A percentile compares a stretch with the other conserved stretches of the same genome.
Evolutionary conservation across 2,113 vertebrate species (phyloP).

Genomic region (Lontra canadensis): DNA sequence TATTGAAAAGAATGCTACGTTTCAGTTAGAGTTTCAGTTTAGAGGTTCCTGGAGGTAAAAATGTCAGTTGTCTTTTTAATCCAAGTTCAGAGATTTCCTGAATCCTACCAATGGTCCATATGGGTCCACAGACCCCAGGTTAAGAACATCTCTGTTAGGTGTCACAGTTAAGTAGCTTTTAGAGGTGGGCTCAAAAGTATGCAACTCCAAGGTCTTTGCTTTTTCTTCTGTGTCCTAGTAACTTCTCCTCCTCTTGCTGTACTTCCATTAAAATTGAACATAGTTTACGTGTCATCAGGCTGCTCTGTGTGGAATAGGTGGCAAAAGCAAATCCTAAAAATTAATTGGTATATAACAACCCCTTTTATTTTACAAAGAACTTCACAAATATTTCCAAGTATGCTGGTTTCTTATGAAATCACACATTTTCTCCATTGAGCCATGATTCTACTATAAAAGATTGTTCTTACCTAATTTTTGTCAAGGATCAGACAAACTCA

Average conservation of each 20-base stretch:
- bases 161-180: not conserved
- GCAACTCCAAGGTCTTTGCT: not conserved
- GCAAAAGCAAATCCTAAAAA: not conserved
- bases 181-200: not conserved
- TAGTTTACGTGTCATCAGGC: not conserved
- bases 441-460: not conserved
- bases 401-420: not conserved
- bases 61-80: not conserved
- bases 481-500: not conserved
- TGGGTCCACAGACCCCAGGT: not conserved
- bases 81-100: not conserved
- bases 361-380: not conserved
- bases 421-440: conserved; percentile 17
- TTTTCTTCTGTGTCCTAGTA: not conserved
- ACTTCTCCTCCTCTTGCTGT: not conserved
- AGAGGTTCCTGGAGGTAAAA: not conserved
- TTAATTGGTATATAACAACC: not conserved
- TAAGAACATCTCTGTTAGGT: not conserved
- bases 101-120: not conserved
- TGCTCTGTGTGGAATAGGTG: not conserved
- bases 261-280: not conserved
- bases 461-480: not conserved
- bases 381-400: not conserved
- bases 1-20: not conserved
- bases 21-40: not conserved